A percentile compares a stretch with the other conserved stretches of the same genome.
Evolutionary conservation across 2,797 vertebrate species (phyloP).

Genomic region (Sebastes jordani): DNA sequence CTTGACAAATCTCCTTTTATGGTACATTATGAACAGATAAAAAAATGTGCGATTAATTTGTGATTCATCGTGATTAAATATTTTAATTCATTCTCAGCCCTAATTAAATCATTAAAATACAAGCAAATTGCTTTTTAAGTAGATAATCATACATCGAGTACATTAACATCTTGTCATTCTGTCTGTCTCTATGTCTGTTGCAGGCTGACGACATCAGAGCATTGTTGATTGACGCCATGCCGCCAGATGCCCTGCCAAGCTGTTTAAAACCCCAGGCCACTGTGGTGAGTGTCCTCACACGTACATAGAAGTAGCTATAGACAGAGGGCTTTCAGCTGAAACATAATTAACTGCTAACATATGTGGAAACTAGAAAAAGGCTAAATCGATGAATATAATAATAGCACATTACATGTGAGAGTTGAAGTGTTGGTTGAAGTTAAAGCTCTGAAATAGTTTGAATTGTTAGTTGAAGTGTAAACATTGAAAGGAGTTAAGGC

Average conservation of each 20-base stretch:
- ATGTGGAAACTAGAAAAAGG: not conserved
- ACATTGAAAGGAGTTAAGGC: no score
- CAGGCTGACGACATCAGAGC: constrained; percentile 92
- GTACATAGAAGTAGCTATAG: not conserved
- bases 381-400: not conserved
- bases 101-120: not conserved
- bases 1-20: no score
- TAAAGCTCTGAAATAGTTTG: not conserved
- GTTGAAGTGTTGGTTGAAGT: not conserved
- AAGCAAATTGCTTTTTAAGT: not conserved
- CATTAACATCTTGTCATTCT: not conserved
- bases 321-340: not conserved
- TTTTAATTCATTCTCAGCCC: no score
- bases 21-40: no score
- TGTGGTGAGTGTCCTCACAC: constrained; percentile 85
- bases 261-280: constrained; percentile 97
- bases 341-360: not conserved
- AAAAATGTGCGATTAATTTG: no score
- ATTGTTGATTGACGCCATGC: constrained; percentile 96
- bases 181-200: not conserved
- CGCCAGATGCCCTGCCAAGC: constrained; percentile 93
- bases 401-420: not conserved
- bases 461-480: no score
- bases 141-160: not conserved
- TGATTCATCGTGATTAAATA: no score